Base-by-base conservation (phyloP, 2,797 vertebrate genomes). In the Spinus olivaceus region DNA sequence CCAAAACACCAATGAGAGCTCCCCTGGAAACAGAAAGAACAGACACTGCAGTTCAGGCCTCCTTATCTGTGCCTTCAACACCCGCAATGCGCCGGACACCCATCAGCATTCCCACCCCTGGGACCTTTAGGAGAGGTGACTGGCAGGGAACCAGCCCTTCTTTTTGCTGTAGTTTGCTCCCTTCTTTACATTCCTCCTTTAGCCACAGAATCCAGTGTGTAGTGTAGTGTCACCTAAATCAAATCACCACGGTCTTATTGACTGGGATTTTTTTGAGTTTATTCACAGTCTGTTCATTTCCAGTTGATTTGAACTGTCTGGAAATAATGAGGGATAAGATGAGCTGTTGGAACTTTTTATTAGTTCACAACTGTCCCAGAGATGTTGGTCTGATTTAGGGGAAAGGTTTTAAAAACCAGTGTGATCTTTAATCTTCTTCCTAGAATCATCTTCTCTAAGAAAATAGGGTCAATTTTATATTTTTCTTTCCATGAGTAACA, bases 61-160 rank as follows among this genome's bases (percentile, higher is more conserved):
- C 98, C 1, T 86, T 98, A 10, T 97, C 97, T 1, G 93, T 98
- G 46, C 98, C 98, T 0, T 96, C 98, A 14, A 99, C 99, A 5
- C 98, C 99, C 1, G 81, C 96, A 0, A 83, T 97, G 86, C 98
- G 98, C 8, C 95, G 98, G 4, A 92, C 96, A 57, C 83, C 98
- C 32, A 73, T 96, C 65, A 96, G 94, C 19, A 95, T 98, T 21
- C 89, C 94, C 86, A 99, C 98, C 1, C 98, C 99, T 2, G 92
- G 94, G 8, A 97, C 98, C 1, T 98, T 97, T 79, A 98, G 98
- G 59, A 97, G 98, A 97, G 98, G 99, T 99, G n/a, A 61, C 30
- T 84, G 50, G 7, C 23, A n/a, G 71, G 53, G 39, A 87, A 53
- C 32, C 14, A 44, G 35, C 47, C 69, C 41, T 59, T 90, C n/a